A percentile compares a stretch with the other conserved stretches of the same genome.
These are phyloP conservation scores for Pipistrellus kuhlii DNA, from an alignment of 2,797 vertebrate genomes.

Conservation along the genomic window DNA sequence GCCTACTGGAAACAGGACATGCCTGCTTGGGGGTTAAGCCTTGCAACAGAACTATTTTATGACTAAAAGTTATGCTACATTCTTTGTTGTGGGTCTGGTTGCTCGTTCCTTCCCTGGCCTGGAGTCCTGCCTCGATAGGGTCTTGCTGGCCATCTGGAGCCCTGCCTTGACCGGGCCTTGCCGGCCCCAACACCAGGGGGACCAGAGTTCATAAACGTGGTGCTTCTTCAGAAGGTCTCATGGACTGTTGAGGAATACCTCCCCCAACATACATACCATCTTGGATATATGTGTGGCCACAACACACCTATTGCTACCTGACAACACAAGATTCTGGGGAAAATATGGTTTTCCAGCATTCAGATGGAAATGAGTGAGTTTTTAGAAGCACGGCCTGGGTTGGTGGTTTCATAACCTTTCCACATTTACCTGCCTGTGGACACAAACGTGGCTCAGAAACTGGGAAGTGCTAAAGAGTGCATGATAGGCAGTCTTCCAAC, in stretches of 20 bases:
- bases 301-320: not conserved
- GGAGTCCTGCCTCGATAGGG: no score
- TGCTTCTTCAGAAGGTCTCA: not conserved
- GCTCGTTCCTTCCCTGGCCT: no score
- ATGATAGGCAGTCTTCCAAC: constrained; percentile 1
- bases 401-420: not conserved
- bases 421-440: not conserved
- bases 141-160: no score
- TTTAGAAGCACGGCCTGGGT: not conserved
- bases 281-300: no score
- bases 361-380: not conserved
- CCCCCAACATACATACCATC: rapidly evolving
- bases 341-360: not conserved
- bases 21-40: no score
- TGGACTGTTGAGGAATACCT: not conserved
- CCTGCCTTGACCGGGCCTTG: no score
- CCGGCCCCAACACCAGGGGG: no score
- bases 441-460: not conserved
- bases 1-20: no score
- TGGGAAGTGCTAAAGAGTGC: not conserved
- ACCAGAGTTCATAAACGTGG: rapidly evolving
- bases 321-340: not conserved
- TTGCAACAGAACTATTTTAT: no score
- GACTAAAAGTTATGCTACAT: no score
- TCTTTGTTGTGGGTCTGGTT: no score